A percentile compares a stretch with the other conserved stretches of the same genome.
phyloP scores from a whole-genome alignment of 2,888 invertebrate species.

The Tachina lurida region DNA sequence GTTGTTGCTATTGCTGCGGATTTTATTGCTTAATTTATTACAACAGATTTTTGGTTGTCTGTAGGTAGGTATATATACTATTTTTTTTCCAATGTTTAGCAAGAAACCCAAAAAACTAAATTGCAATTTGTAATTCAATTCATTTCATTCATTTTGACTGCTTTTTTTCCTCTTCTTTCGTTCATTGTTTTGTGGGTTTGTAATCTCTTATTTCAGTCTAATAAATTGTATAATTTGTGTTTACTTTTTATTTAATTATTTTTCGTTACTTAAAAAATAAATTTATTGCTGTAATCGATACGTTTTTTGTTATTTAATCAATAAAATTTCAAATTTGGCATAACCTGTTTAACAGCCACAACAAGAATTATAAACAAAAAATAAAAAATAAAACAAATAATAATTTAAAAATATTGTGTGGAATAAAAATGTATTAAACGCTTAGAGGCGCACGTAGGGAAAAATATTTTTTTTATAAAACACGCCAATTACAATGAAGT shows the following conservation, averaged over 20 bases:
- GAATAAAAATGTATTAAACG: not conserved
- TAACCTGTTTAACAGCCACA: not conserved
- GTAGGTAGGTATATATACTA: not conserved
- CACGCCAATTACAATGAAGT: not conserved
- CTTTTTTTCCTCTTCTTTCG: not conserved
- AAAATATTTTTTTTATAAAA: not conserved
- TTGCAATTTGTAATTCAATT: conserved; percentile 57
- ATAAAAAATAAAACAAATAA: not conserved
- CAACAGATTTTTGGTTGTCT: conserved; percentile 9
- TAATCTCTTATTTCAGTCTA: not conserved
- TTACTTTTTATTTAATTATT: conserved; percentile 22
- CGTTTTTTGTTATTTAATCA: conserved; percentile 38
- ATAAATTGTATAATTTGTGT: conserved; percentile 36
- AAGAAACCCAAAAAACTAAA: conserved; percentile 48
- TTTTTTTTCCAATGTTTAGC: conserved; percentile 4
- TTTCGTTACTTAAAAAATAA: not conserved
- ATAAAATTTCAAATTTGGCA: conserved; percentile 10
- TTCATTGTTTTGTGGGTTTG: conserved; percentile 16
- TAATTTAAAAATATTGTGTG: conserved; percentile 8
- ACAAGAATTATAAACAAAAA: conserved; percentile 5
- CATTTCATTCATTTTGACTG: conserved; percentile 7
- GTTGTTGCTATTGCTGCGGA: conserved; percentile 6
- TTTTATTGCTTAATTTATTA: conserved; percentile 50
- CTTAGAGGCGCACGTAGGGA: conserved; percentile 29
- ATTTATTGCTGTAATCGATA: not conserved